Percentiles rank a stretch among this genome's conserved stretches.
These are phyloP conservation scores for Hipposideros armiger DNA, from an alignment of 2,113 vertebrate species.

Conservation along the genomic window DNA sequence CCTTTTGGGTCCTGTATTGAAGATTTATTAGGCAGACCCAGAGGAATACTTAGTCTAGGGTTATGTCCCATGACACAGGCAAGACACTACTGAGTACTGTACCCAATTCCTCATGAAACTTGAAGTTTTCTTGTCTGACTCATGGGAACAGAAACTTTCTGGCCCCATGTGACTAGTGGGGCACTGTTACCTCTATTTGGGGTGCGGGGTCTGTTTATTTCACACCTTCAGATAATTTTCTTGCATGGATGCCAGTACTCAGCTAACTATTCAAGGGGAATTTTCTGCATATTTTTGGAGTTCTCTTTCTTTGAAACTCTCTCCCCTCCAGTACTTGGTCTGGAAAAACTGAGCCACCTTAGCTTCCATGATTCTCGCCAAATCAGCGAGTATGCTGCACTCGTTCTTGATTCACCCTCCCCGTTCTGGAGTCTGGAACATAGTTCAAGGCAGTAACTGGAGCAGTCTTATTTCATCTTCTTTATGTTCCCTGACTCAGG, in stretches of 20 bases:
- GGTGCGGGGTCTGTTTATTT: neutral
- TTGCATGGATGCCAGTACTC: neutral
- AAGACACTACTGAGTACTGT: neutral
- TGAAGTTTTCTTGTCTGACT: neutral
- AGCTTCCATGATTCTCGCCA: neutral
- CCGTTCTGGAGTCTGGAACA: neutral
- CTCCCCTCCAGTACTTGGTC: too few relatives aligned
- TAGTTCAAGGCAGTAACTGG: neutral
- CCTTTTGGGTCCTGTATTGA: neutral
- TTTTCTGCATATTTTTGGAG: neutral
- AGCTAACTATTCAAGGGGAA: neutral
- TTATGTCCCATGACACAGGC: neutral
- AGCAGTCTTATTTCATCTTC: neutral
- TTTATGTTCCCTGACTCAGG: neutral
- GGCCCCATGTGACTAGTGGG: neutral
- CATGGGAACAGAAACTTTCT: neutral
- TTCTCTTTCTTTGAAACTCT: neutral
- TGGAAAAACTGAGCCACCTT: neutral
- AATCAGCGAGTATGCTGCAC: neutral
- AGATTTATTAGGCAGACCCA: neutral
- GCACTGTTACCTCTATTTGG: too few relatives aligned
- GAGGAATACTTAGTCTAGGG: neutral
- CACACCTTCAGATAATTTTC: neutral
- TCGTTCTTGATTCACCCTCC: neutral
- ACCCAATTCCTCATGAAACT: neutral